Evolutionary conservation across 2,888 invertebrate species (phyloP).

Genomic region (Gari tellinella): DNA sequence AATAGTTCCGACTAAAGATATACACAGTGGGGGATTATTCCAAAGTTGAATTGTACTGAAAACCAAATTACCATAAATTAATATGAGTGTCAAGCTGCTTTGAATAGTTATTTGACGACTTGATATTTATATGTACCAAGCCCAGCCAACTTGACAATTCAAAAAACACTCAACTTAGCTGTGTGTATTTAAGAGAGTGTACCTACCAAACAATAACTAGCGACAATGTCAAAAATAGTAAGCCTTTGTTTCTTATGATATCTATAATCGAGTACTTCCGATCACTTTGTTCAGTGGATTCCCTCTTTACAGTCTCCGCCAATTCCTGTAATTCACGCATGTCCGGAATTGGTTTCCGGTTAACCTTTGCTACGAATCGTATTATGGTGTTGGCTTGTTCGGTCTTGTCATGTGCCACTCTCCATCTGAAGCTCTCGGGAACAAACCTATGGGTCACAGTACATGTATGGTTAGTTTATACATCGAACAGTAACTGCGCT

Average conservation of each 20-base stretch:
- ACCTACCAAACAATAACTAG: slow-evolving; percentile 48
- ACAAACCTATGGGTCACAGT: slow-evolving; percentile 53
- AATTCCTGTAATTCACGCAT: slow-evolving; percentile 23
- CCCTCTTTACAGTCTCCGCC: slow-evolving; percentile 10
- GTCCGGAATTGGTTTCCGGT: slow-evolving; percentile 46
- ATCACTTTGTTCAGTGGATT: neutral
- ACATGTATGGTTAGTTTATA: no score
- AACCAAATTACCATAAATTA: no score
- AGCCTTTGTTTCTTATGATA: slow-evolving; percentile 26
- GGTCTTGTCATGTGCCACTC: slow-evolving; percentile 45
- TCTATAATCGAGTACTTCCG: slow-evolving; percentile 29
- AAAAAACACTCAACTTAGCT: no score
- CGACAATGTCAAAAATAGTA: slow-evolving; percentile 26
- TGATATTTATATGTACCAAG: no score
- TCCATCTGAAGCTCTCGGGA: slow-evolving; percentile 68
- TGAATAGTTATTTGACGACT: no score
- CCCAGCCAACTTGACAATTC: no score
- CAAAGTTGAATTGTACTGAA: no score
- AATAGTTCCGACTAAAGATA: no score
- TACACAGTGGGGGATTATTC: no score
- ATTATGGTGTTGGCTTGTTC: slow-evolving; percentile 54
- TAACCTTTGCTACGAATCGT: slow-evolving; percentile 40
- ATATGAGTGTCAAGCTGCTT: no score
- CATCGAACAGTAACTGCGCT: no score
- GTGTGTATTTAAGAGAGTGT: no score